These are phyloP conservation scores for Drosophila diplacantha DNA, from an alignment of 2,888 invertebrate genomes.

Conservation along the genomic window DNA sequence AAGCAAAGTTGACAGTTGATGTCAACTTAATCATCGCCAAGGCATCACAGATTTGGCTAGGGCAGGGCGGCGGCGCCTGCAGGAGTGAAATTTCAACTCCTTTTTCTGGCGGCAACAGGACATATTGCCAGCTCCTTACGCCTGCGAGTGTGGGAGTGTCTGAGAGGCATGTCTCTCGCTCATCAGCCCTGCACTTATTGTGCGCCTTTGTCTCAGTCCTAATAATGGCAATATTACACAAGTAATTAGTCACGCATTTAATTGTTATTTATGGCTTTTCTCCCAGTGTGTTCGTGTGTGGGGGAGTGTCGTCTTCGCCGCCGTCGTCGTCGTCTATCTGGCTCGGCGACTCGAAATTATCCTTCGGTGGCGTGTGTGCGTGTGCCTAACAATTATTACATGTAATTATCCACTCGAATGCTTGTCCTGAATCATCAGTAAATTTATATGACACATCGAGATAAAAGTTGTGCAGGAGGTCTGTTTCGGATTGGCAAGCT, in stretches of 20 bases:
- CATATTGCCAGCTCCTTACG: slow-evolving; percentile 69
- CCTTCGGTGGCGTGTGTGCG: slow-evolving; percentile 21
- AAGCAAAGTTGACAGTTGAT: slow-evolving; percentile 69
- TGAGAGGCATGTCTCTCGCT: slow-evolving; percentile 14
- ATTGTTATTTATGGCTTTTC: slow-evolving; percentile 66
- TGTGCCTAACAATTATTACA: slow-evolving; percentile 41
- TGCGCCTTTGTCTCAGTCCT: slow-evolving; percentile 31
- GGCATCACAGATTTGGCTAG: slow-evolving; percentile 19
- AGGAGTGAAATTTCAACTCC: slow-evolving; percentile 53
- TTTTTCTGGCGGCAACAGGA: slow-evolving; percentile 61
- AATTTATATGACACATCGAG: slow-evolving; percentile 47
- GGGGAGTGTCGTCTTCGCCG: slow-evolving; percentile 2
- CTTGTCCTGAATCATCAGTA: slow-evolving; percentile 40
- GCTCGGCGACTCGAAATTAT: slow-evolving; percentile 32
- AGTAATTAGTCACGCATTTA: slow-evolving; percentile 74
- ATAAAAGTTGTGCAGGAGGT: slow-evolving; percentile 40
- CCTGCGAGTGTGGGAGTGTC: slow-evolving; percentile 25
- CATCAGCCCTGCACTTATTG: slow-evolving; percentile 47
- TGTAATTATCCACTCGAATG: slow-evolving; percentile 64
- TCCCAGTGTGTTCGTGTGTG: neutral
- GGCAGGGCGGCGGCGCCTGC: slow-evolving; percentile 2
- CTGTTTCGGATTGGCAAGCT: slow-evolving; percentile 39
- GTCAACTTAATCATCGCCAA: slow-evolving; percentile 72
- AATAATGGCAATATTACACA: slow-evolving; percentile 73
- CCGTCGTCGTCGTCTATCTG: slow-evolving; percentile 16